Percentiles rank a stretch among this genome's conserved stretches.
Conservation (phyloP, 2,797 vertebrate genomes). For the Echiichthys vipera region DNA sequence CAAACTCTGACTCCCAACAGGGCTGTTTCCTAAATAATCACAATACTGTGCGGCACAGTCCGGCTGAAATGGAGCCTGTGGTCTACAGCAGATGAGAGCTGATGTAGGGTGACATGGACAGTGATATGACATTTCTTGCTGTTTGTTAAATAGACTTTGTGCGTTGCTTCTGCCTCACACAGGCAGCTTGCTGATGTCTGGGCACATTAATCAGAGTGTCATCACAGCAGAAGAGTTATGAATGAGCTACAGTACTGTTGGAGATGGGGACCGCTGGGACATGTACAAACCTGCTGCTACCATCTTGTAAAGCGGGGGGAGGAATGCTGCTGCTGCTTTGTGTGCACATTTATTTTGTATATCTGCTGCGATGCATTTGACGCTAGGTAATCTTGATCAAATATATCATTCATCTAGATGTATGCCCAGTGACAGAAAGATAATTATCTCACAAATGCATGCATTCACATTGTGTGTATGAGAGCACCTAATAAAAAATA, state of each 20-base stretch:
- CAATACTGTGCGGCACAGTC: neutral
- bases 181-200: slow-evolving; percentile 52
- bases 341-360: neutral
- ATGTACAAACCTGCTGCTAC: slow-evolving; percentile 43
- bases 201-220: slow-evolving; percentile 66
- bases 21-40: slow-evolving; percentile 29
- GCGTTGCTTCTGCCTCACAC: slow-evolving; percentile 33
- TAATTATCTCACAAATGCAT: slow-evolving; percentile 28
- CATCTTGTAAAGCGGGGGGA: slow-evolving; percentile 42
- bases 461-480: slow-evolving; percentile 8
- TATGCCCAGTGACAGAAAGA: slow-evolving; percentile 20
- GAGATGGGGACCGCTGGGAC: slow-evolving; percentile 51
- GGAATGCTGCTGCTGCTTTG: slow-evolving; percentile 10
- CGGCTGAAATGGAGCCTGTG: slow-evolving; percentile 23
- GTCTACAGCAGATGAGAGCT: slow-evolving; percentile 14
- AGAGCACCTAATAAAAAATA: slow-evolving; percentile 21
- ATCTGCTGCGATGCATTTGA: slow-evolving; percentile 10
- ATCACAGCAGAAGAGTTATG: slow-evolving; percentile 57
- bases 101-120: slow-evolving; percentile 48
- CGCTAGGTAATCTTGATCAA: slow-evolving; percentile 32
- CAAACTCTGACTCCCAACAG: slow-evolving; percentile 40
- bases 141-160: slow-evolving; percentile 59
- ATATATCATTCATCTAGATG: slow-evolving; percentile 33
- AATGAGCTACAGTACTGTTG: slow-evolving; percentile 51
- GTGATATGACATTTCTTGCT: slow-evolving; percentile 50